These are phyloP conservation scores for Sinodicranocentrus sp. DNA, from an alignment of 2,888 invertebrate genomes.

Conservation along the genomic window DNA sequence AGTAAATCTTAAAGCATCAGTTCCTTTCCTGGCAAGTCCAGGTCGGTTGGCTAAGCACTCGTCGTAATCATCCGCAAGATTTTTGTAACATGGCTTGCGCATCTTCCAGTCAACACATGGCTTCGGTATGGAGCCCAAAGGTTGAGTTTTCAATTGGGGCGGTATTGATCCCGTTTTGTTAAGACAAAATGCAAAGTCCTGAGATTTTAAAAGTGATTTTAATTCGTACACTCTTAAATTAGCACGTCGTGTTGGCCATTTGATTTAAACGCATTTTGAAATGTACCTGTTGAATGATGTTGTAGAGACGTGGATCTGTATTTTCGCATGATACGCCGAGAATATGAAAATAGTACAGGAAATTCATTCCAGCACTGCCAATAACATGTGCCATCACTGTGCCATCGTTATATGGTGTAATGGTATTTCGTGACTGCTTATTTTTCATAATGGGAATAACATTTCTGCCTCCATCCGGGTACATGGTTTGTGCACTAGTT, in stretches of 20 bases:
- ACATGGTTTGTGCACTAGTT: slow-evolving; percentile 10
- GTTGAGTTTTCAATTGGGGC: slow-evolving; percentile 13
- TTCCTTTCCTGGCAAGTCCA: slow-evolving; percentile 49
- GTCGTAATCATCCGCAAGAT: slow-evolving; percentile 63
- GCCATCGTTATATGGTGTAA: slow-evolving; percentile 59
- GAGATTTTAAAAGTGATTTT: too few relatives aligned
- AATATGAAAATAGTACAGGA: slow-evolving; percentile 67
- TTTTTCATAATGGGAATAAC: slow-evolving; percentile 37
- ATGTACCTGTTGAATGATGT: slow-evolving; percentile 43
- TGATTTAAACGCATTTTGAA: not conserved
- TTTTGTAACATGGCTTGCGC: slow-evolving; percentile 53
- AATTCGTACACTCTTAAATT: too few relatives aligned
- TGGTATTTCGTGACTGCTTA: not conserved
- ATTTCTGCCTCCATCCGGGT: slow-evolving; percentile 54
- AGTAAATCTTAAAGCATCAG: slow-evolving; percentile 64
- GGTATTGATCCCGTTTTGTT: slow-evolving; percentile 55
- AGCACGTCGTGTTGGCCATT: too few relatives aligned
- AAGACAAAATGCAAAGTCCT: slow-evolving; percentile 64
- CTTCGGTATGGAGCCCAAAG: slow-evolving; percentile 51
- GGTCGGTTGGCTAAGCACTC: slow-evolving; percentile 42
- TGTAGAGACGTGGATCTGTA: slow-evolving; percentile 43
- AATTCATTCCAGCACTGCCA: slow-evolving; percentile 68
- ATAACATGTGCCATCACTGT: slow-evolving; percentile 67
- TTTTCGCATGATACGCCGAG: slow-evolving; percentile 71
- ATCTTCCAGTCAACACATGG: slow-evolving; percentile 58